A percentile compares a stretch with the other conserved stretches of the same genome.
phyloP scores from a whole-genome alignment of 2,797 vertebrate genomes.

The Aselliscus stoliczkanus region DNA sequence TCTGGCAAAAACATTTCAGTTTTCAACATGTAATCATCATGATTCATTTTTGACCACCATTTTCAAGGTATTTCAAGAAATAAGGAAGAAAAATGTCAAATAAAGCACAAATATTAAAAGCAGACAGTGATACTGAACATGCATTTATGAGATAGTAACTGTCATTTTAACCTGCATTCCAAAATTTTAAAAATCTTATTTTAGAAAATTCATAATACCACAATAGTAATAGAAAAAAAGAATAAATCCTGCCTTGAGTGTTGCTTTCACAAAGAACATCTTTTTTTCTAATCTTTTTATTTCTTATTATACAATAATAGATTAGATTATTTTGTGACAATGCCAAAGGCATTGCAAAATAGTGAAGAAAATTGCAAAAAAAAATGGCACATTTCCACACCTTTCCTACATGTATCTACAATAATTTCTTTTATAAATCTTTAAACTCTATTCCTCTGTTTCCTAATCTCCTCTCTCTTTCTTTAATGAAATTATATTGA shows the following conservation, averaged over 20 bases:
- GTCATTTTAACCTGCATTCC: not conserved
- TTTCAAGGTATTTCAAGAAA: constrained; percentile 13
- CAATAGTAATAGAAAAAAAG: not conserved
- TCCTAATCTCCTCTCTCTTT: constrained; percentile 1
- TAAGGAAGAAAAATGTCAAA: not conserved
- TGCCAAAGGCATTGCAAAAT: not conserved
- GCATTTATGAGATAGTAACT: not conserved
- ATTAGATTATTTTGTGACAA: not conserved
- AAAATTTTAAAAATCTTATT: not conserved
- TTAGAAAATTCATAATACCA: not conserved
- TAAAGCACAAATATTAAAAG: not conserved
- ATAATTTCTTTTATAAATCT: constrained; percentile 30
- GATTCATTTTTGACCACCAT: not conserved
- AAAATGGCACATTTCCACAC: not conserved
- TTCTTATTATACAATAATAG: not conserved
- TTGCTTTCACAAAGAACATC: constrained; percentile 8
- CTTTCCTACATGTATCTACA: not conserved
- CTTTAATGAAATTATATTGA: constrained; percentile 37
- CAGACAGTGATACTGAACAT: not conserved
- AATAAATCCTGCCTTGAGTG: not conserved
- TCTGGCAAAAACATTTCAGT: not conserved
- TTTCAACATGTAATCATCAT: not conserved
- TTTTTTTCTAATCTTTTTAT: not conserved
- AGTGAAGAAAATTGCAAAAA: not conserved
- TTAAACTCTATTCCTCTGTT: constrained; percentile 13